These are phyloP conservation scores for Cygnus buccinator DNA, from an alignment of 2,113 vertebrate genomes.

Conservation along the genomic window DNA sequence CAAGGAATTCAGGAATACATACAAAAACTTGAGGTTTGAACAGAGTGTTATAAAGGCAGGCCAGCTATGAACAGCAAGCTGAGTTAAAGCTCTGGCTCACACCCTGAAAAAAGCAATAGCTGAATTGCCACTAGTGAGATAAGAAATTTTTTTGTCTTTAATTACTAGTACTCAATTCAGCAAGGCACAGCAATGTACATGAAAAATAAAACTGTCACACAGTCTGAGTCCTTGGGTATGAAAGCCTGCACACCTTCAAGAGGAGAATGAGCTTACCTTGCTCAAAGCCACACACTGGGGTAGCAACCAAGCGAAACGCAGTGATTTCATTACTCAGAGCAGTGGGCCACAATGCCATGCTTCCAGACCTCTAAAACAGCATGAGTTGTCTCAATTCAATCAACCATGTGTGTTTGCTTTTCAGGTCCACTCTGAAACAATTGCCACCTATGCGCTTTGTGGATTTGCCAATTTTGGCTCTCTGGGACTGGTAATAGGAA, in stretches of 20 bases:
- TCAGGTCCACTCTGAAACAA: conserved; percentile 88
- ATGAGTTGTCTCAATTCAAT: background rate
- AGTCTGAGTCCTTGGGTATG: background rate
- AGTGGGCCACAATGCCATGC: background rate
- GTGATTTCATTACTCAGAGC: background rate
- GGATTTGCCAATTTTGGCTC: conserved; percentile 90
- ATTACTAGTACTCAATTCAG: background rate
- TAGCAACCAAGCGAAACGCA: background rate
- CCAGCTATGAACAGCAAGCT: background rate
- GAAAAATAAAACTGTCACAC: background rate
- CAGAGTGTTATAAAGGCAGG: background rate
- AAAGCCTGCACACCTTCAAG: background rate
- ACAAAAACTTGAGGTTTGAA: background rate
- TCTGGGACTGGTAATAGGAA: conserved; percentile 82
- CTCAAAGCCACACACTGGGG: background rate
- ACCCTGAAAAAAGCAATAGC: background rate
- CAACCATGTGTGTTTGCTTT: conserved; percentile 3
- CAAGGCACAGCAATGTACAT: background rate
- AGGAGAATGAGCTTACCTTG: background rate
- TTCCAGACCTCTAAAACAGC: background rate
- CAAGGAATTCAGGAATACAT: background rate
- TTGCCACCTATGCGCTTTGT: conserved; percentile 90
- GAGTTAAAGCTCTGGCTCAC: background rate
- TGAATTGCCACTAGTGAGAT: background rate
- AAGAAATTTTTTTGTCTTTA: background rate